Percentiles rank a stretch among this genome's conserved stretches.
These are phyloP conservation scores for Nothobranchius kuhntae DNA, from an alignment of 2,113 vertebrate genomes.

Conservation along the genomic window DNA sequence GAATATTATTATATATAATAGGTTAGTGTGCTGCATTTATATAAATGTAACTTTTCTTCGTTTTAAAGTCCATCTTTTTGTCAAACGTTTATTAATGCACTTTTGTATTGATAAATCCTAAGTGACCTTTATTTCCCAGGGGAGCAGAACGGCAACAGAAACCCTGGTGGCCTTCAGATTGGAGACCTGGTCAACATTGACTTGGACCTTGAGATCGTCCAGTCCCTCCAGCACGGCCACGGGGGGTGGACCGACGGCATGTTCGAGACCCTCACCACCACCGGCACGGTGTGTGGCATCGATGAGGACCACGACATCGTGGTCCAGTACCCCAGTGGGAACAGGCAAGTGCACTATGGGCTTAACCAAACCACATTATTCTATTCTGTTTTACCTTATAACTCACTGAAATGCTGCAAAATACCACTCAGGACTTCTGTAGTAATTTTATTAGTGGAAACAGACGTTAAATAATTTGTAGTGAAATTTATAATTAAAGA, in stretches of 20 bases:
- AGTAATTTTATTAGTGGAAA: constrained; percentile 9
- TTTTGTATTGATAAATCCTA: neutral
- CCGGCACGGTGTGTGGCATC: constrained; percentile 97
- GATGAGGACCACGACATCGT: constrained; percentile 99
- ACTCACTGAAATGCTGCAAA: neutral
- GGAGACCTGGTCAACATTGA: constrained; percentile 99
- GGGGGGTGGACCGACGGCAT: constrained; percentile 99
- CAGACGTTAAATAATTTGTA: neutral
- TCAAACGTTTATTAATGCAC: neutral
- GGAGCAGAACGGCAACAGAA: constrained; percentile 97
- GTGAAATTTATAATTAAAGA: neutral
- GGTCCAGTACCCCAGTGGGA: constrained; percentile 97
- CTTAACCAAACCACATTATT: neutral
- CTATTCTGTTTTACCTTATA: neutral
- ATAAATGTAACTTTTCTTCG: neutral
- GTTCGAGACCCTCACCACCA: constrained; percentile 99
- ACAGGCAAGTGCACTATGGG: constrained; percentile 82
- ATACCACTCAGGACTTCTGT: neutral
- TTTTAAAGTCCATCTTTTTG: neutral
- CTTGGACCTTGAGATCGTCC: constrained; percentile 97
- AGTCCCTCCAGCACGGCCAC: constrained; percentile 98
- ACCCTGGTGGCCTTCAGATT: constrained; percentile 96
- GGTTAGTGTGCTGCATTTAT: neutral
- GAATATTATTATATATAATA: constrained; percentile 6
- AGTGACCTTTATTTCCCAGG: constrained; percentile 74